These are phyloP conservation scores for Caenorhabditis sulstoni DNA, from an alignment of 2,888 invertebrate species.

Conservation along the genomic window DNA sequence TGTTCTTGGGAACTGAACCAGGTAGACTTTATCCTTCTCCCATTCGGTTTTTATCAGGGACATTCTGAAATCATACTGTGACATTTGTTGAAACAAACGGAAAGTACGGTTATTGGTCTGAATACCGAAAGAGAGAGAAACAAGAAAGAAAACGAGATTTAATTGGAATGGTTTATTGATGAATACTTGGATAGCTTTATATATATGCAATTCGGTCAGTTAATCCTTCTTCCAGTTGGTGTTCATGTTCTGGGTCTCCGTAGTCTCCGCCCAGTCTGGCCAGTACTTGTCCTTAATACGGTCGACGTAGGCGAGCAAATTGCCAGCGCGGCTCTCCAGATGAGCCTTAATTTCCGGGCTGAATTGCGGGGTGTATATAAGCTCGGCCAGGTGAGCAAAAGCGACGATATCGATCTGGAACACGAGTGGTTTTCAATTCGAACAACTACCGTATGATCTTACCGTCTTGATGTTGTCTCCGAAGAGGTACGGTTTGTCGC, in stretches of 20 bases:
- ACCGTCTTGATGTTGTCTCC: slow-evolving; percentile 69
- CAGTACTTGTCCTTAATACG: slow-evolving; percentile 76
- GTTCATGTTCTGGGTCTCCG: slow-evolving; percentile 58
- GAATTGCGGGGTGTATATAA: slow-evolving; percentile 93
- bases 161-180: background rate
- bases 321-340: slow-evolving; percentile 68
- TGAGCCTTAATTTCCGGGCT: slow-evolving; percentile 91
- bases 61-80: slow-evolving; percentile 57
- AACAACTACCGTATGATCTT: slow-evolving; percentile 7
- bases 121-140: no score
- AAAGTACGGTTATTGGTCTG: no score
- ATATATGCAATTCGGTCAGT: background rate
- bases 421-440: background rate
- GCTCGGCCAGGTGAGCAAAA: slow-evolving; percentile 92
- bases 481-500: slow-evolving; percentile 72
- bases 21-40: slow-evolving; percentile 88
- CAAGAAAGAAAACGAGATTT: no score
- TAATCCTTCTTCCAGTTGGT: slow-evolving; percentile 32
- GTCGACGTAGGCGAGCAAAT: slow-evolving; percentile 68
- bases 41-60: slow-evolving; percentile 73
- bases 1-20: slow-evolving; percentile 94
- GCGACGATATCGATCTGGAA: slow-evolving; percentile 88
- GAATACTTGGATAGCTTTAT: background rate
- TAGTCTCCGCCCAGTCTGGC: slow-evolving; percentile 77
- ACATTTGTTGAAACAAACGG: no score